These are phyloP conservation scores for Ophion slaviceki DNA, from an alignment of 2,888 invertebrate species.

Conservation along the genomic window DNA sequence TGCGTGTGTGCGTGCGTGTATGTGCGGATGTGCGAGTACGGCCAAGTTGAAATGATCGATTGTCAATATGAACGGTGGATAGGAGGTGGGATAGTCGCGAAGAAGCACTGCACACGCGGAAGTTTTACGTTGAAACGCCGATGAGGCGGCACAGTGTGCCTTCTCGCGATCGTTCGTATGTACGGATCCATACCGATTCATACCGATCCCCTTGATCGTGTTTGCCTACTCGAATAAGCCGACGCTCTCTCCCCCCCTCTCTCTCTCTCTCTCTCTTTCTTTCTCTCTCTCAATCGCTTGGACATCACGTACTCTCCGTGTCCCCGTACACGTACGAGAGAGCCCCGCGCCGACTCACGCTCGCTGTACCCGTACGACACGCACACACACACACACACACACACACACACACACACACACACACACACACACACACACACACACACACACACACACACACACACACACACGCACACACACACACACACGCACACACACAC, in stretches of 20 bases:
- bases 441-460: background rate
- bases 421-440: background rate
- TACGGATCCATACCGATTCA: constrained; percentile 54
- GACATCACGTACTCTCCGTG: constrained; percentile 78
- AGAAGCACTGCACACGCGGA: constrained; percentile 57
- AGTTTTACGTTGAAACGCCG: constrained; percentile 43
- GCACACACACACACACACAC: background rate
- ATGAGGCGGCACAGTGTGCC: constrained; percentile 14
- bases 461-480: too few relatives aligned
- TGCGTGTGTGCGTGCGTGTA: background rate
- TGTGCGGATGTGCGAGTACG: background rate
- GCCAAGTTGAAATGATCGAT: constrained; percentile 15
- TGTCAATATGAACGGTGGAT: too few relatives aligned
- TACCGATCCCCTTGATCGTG: constrained; percentile 46
- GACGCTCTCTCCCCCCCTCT: constrained; percentile 18
- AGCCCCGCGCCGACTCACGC: constrained; percentile 56
- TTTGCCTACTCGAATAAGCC: constrained; percentile 29
- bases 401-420: background rate
- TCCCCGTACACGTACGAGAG: constrained; percentile 79
- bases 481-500: background rate
- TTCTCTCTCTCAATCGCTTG: constrained; percentile 23
- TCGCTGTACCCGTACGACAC: constrained; percentile 36
- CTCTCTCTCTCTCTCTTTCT: constrained; percentile 30
- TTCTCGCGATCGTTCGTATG: constrained; percentile 10
- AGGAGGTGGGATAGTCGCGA: background rate